Percentiles rank a stretch among this genome's conserved stretches.
These are phyloP conservation scores for Macquaria ambigua DNA, from an alignment of 2,113 vertebrate genomes.

Conservation along the genomic window DNA sequence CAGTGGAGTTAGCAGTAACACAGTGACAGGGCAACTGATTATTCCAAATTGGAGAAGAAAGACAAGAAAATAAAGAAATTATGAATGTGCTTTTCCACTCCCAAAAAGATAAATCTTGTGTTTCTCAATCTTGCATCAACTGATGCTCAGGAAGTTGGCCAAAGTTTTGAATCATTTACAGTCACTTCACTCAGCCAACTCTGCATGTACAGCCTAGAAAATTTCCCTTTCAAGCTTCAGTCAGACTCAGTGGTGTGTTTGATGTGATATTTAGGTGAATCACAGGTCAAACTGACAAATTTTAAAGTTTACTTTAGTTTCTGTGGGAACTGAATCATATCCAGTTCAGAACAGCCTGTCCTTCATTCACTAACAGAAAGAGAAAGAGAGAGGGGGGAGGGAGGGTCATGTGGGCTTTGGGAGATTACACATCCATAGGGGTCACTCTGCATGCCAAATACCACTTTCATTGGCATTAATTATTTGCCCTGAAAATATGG, in stretches of 20 bases:
- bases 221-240: constrained; percentile 9
- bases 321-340: background rate
- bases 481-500: constrained; percentile 63
- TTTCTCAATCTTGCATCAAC: constrained; percentile 41
- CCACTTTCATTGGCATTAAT: constrained; percentile 52
- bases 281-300: background rate
- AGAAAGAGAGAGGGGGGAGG: background rate
- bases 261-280: constrained; percentile 23
- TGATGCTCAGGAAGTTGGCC: constrained; percentile 9
- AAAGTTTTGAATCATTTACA: constrained; percentile 48
- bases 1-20: background rate
- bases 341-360: background rate
- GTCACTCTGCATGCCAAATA: constrained; percentile 49
- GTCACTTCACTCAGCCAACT: background rate
- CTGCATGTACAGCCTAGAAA: background rate
- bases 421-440: constrained; percentile 47
- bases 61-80: constrained; percentile 3
- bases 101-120: background rate
- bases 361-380: background rate
- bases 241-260: constrained; percentile 6
- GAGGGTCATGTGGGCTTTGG: constrained; percentile 6
- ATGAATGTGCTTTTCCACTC: background rate
- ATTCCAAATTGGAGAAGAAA: background rate
- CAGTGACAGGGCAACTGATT: background rate
- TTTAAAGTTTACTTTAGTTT: background rate